phyloP scores from a whole-genome alignment of 2,888 invertebrate species.

The Blastobasis adustella region DNA sequence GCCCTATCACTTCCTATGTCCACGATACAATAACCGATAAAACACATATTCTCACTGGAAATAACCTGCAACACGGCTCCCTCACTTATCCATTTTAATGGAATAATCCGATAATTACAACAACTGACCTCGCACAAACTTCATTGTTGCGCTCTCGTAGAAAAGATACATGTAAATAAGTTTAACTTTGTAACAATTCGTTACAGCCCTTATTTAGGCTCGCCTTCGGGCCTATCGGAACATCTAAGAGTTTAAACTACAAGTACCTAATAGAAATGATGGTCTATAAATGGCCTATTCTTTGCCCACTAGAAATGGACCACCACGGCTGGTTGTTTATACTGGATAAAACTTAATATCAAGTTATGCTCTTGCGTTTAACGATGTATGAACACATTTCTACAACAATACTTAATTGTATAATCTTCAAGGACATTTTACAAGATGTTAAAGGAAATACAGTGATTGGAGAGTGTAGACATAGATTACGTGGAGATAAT shows the following conservation, averaged over 20 bases:
- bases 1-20: conserved; percentile 68
- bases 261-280: conserved; percentile 45
- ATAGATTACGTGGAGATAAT: too few species aligned
- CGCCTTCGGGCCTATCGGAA: conserved; percentile 31
- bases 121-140: too few species aligned
- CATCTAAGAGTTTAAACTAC: conserved; percentile 41
- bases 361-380: too few species aligned
- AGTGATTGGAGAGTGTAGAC: too few species aligned
- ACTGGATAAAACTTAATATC: conserved; percentile 16
- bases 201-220: conserved; percentile 29
- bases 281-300: conserved; percentile 43
- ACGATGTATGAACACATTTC: too few species aligned
- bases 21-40: conserved; percentile 58
- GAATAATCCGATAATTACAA: too few species aligned
- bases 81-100: too few species aligned
- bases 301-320: conserved; percentile 33
- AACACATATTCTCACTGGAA: conserved; percentile 34
- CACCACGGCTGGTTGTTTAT: conserved; percentile 34
- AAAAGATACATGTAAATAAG: neutral
- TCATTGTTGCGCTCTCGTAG: neutral
- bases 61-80: too few species aligned
- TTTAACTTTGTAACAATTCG: conserved; percentile 17
- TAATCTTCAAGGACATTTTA: too few species aligned
- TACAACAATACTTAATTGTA: too few species aligned
- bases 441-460: too few species aligned